Evolutionary conservation across 2,888 invertebrate genomes (phyloP), one percentile per base, ranked within the genome.

Genomic region (Polietes domitor): DNA sequence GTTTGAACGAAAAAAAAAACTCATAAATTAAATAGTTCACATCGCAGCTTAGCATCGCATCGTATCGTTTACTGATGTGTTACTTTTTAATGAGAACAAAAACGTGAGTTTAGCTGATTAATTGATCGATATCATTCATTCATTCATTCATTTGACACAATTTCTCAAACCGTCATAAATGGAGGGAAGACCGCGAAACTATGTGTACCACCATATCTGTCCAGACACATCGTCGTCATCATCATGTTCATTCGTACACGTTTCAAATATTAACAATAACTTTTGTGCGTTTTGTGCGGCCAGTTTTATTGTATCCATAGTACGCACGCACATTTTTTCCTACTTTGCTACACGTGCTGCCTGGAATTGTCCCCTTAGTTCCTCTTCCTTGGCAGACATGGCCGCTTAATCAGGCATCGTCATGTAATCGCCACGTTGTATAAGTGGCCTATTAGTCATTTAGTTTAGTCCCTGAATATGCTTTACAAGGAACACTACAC

Each of bases 361-460:
- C 24, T 65, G 61, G 43, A 10, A 63, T 21, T 41, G 1, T 37
- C 15, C 21, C n/a, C 28, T 41, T n/a, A n/a, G 68, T 68, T 68
- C 21, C 26, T 1, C 6, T 58, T 17, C 61, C 21, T 70, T 7
- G 15, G 3, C n/a, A 15, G 0, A n/a, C 61, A 37, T 32, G 19
- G n/a, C 32, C 65, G 32, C 63, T 72, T 77, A 74, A 77, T 80
- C 74, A 72, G 63, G 80, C 73, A 72, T 73, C 68, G 75, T 73
- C 68, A 63, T 24, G 68, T 70, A 79, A 81, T 84, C 78, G 65
- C 76, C 24, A 19, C 19, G 1, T 10, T 0, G 24, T 15, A 61
- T 81, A 84, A 79, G 78, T 81, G 84, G 63, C 61, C 79, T 73
- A 81, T 84, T 79, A 84, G 28, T 78, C 75, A 78, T 81, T 78